phyloP scores from a whole-genome alignment of 2,797 vertebrate genomes.

The Chiroxiphia lanceolata region DNA sequence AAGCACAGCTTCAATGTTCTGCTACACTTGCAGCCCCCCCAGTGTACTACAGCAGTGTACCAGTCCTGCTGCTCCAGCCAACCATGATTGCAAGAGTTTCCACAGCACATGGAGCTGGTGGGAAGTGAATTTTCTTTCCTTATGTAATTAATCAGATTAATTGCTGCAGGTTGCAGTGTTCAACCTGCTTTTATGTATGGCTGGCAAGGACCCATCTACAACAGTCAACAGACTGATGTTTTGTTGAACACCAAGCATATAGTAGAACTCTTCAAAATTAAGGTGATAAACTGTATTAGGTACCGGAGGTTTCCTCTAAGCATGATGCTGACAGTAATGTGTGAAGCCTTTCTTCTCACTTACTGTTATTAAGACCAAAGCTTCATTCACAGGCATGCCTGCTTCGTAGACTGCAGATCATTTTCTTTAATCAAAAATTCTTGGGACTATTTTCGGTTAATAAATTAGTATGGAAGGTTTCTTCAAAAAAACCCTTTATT shows the following conservation, averaged over 20 bases:
- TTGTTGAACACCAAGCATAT: neutral
- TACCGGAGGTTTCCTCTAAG: neutral
- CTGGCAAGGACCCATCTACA: neutral
- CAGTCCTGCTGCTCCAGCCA: neutral
- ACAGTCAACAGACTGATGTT: neutral
- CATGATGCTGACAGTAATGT: accelerated
- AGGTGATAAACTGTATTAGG: neutral
- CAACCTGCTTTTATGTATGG: neutral
- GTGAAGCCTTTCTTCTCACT: neutral
- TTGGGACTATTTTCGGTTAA: neutral
- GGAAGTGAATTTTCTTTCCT: neutral
- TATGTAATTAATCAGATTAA: neutral
- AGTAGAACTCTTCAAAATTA: neutral
- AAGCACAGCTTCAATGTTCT: neutral
- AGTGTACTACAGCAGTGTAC: neutral
- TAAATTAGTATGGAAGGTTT: neutral
- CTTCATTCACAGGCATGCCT: neutral
- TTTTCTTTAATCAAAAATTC: slow-evolving; percentile 10
- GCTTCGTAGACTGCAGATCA: neutral
- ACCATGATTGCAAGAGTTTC: neutral
- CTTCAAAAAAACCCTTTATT: neutral
- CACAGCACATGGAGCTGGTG: accelerated
- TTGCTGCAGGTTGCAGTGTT: neutral
- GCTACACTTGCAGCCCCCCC: neutral
- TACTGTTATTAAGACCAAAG: neutral